Base-by-base conservation (phyloP, 2,113 vertebrate genomes). In the Oenanthe oenanthe region DNA sequence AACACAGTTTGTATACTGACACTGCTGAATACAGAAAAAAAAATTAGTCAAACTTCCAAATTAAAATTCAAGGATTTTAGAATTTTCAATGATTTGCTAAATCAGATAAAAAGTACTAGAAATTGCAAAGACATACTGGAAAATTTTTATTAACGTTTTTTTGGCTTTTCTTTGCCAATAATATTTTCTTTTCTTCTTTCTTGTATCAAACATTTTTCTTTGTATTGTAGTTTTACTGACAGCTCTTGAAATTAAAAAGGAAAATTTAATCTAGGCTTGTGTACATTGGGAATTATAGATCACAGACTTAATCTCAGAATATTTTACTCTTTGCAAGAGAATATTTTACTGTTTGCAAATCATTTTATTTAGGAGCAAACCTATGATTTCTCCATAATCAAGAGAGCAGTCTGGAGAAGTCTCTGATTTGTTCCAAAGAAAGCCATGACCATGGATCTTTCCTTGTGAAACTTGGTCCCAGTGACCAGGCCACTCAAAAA, bases 81-180 rank as follows among this genome's bases (percentile, higher is more conserved):
- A 17, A 54, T 54, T 89, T 92, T 34, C 74, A 82, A 0, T 18
- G 29, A 68, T 82, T 7, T 85, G 40, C 20, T 77, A 76, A 94
- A 87, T 78, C 74, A 91, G 45, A 88, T 48, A 47, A 85, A 51
- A 95, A 88, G 75, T 58, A 72, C 15, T 65, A 80, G 42, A 75
- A 88, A 75, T 88, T 94, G 68, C 54, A 94, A 89, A 89, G 67
- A 82, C 38, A 54, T 84, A 26, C 16, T 63, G 32, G 14, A 79
- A 87, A 94, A 85, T 19, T 95, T 95, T 95, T 89, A 88, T 93
- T 92, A 93, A 83, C 91, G 6, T 31, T 91, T 73, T 86, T 86
- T 71, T 84, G 31, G 17, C n/a, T 92, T 91, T 89, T n/a, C 58
- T 81, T 92, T 67, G 53, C 9, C 9, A 36, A 40, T 47, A 12